Evolutionary conservation across 1,140 invertebrate genomes (phyloP).

Genomic region (Colletes latitarsis): DNA sequence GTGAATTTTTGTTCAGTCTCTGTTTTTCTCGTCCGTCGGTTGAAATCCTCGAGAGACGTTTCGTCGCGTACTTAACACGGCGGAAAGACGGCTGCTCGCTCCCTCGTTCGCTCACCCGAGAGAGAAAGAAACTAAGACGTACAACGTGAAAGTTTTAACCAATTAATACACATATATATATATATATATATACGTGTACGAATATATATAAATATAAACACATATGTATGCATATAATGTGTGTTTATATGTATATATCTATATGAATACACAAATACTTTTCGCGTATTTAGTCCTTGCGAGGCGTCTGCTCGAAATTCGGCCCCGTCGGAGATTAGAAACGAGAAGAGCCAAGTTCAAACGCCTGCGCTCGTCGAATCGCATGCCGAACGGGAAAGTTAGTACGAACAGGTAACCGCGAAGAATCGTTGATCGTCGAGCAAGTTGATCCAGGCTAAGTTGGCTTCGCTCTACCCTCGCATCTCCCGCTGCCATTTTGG

Average conservation of each 20-base stretch:
- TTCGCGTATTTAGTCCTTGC: neutral
- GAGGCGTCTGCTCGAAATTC: neutral
- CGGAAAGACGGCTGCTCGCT: neutral
- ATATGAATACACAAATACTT: neutral
- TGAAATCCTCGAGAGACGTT: neutral
- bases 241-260: neutral
- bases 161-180: constrained; percentile 19
- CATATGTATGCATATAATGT: too few relatives aligned
- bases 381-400: constrained; percentile 35
- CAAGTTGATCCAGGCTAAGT: constrained; percentile 17
- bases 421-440: constrained; percentile 24
- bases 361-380: neutral
- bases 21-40: neutral
- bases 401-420: constrained; percentile 27
- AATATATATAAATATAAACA: neutral
- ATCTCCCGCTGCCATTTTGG: neutral
- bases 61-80: neutral
- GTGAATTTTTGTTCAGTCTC: constrained; percentile 1
- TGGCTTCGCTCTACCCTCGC: neutral
- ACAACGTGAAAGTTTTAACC: constrained; percentile 26
- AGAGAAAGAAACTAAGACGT: neutral
- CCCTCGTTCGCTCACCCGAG: neutral
- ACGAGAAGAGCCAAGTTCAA: neutral
- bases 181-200: neutral
- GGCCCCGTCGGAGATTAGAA: neutral